Conservation (phyloP, 2,888 invertebrate species). For the Phyto melanocephala region DNA sequence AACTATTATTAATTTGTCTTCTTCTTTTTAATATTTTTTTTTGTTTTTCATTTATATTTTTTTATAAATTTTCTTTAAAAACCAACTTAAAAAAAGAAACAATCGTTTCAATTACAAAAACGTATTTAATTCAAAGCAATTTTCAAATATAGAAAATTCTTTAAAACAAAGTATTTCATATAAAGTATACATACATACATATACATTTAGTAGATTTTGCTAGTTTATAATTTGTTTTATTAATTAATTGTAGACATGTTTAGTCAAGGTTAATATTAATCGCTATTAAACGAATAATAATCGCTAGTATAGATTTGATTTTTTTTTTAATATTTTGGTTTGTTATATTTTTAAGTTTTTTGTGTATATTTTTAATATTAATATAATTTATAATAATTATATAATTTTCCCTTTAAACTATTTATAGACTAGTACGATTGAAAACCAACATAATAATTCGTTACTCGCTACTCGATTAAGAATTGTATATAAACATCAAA, state of each 20-base stretch:
- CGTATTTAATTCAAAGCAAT: conserved; percentile 10
- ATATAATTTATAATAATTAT: conserved; percentile 4
- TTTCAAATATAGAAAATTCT: conserved; percentile 2
- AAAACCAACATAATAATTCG: not conserved
- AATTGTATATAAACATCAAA: conserved; percentile 7
- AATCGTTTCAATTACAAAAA: not conserved
- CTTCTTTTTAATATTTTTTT: not conserved
- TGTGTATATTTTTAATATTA: too few species aligned
- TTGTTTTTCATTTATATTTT: not conserved
- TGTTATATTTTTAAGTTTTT: conserved; percentile 11
- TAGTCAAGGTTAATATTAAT: conserved; percentile 50
- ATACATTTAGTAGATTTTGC: conserved; percentile 47
- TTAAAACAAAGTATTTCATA: conserved; percentile 4
- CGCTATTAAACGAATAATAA: conserved; percentile 24
- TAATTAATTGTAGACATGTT: conserved; percentile 38
- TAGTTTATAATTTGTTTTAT: conserved; percentile 36
- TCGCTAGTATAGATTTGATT: conserved; percentile 41
- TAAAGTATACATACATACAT: not conserved
- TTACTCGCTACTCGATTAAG: conserved; percentile 36
- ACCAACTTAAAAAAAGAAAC: not conserved
- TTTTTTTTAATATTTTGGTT: conserved; percentile 19
- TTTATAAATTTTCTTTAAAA: not conserved
- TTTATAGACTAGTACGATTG: not conserved
- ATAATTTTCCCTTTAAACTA: not conserved
- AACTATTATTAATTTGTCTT: not conserved